These are phyloP conservation scores for Gambusia yucatana DNA, from an alignment of 2,797 vertebrate species.

Conservation along the genomic window DNA sequence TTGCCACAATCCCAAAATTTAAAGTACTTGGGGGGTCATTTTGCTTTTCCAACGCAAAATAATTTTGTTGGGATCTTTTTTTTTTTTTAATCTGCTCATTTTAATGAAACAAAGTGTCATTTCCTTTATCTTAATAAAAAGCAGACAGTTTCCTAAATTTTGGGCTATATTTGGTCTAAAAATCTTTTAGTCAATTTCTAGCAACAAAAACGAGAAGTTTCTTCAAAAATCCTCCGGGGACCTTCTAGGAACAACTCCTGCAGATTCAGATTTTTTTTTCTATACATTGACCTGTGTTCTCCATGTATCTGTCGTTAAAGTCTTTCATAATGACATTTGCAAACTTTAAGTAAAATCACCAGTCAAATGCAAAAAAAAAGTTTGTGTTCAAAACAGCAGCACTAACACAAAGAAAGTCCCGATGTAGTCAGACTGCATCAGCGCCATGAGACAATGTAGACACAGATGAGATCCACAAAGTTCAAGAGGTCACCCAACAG, in stretches of 20 bases:
- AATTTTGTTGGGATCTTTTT: not conserved
- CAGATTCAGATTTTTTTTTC: not conserved
- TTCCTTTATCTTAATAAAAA: too few relatives aligned
- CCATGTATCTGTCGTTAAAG: not conserved
- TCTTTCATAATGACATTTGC: not conserved
- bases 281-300: not conserved
- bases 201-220: too few relatives aligned
- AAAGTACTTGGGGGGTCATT: too few relatives aligned
- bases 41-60: not conserved
- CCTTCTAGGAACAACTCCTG: not conserved
- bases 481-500: constrained; percentile 9
- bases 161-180: too few relatives aligned
- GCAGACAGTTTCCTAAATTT: too few relatives aligned
- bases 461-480: constrained; percentile 1
- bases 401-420: not conserved
- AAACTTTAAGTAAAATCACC: not conserved
- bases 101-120: too few relatives aligned
- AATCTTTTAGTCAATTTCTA: too few relatives aligned
- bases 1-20: too few relatives aligned
- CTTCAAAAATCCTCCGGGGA: not conserved
- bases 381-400: not conserved
- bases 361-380: not conserved
- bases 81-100: too few relatives aligned
- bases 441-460: constrained; percentile 7
- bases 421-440: not conserved